A percentile compares a stretch with the other conserved stretches of the same genome.
Evolutionary conservation across 2,888 invertebrate genomes (phyloP).

Genomic region (Pinctada fucata): DNA sequence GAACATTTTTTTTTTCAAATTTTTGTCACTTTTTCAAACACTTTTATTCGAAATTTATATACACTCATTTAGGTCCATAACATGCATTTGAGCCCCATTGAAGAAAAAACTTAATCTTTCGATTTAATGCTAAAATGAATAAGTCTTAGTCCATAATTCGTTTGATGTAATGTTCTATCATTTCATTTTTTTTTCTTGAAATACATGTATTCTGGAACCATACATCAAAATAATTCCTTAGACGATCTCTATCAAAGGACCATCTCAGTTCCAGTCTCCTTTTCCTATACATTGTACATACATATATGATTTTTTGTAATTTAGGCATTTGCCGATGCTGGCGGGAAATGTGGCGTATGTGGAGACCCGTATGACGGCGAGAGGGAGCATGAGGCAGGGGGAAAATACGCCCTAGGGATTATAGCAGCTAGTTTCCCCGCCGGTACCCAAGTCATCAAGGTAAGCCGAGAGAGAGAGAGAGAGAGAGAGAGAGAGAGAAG

Average conservation of each 20-base stretch:
- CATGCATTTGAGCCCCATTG: neutral
- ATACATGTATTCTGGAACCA: no score
- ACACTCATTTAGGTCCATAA: neutral
- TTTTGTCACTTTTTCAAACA: neutral
- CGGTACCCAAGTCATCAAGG: slow-evolving; percentile 15
- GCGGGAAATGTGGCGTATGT: slow-evolving; percentile 23
- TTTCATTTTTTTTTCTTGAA: no score
- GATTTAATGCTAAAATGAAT: no score
- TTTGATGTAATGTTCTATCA: no score
- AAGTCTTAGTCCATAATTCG: no score
- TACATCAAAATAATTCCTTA: no score
- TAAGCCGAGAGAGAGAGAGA: neutral
- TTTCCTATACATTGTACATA: no score
- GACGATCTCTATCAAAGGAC: no score
- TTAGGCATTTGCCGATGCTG: slow-evolving; percentile 9
- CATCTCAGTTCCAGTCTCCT: no score
- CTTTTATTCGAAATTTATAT: neutral
- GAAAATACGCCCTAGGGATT: slow-evolving; percentile 20
- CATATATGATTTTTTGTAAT: no score
- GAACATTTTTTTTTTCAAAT: neutral
- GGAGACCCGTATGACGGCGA: slow-evolving; percentile 25
- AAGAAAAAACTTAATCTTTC: no score
- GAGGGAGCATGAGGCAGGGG: slow-evolving; percentile 27
- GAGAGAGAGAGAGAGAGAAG: no score
- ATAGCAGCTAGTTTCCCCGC: slow-evolving; percentile 23